These are phyloP conservation scores for Caenorhabditis remanei DNA, from an alignment of 1,140 invertebrate species.

Conservation along the genomic window DNA sequence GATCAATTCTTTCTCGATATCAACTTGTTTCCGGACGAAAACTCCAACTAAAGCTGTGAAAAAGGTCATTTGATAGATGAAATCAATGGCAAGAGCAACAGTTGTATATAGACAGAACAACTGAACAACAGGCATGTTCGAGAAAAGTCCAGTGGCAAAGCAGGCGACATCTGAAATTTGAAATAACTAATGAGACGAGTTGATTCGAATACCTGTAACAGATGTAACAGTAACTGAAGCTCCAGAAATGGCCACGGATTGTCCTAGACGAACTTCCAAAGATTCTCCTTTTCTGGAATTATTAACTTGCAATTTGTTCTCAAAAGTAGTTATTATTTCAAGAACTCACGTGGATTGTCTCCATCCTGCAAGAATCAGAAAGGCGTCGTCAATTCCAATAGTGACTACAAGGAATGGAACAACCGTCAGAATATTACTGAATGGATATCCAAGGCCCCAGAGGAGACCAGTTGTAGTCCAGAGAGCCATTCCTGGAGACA, in stretches of 20 bases:
- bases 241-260: slow-evolving; percentile 74
- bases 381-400: slow-evolving; percentile 75
- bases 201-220: background rate
- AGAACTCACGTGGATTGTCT: slow-evolving; percentile 73
- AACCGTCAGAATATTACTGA: slow-evolving; percentile 75
- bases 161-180: slow-evolving; percentile 73
- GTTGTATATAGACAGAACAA: slow-evolving; percentile 75
- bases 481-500: slow-evolving; percentile 75
- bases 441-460: slow-evolving; percentile 72
- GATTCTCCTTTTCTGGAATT: slow-evolving; percentile 65
- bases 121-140: slow-evolving; percentile 74
- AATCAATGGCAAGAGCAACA: slow-evolving; percentile 73
- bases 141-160: slow-evolving; percentile 75
- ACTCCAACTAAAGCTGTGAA: slow-evolving; percentile 71
- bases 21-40: slow-evolving; percentile 70
- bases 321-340: no score
- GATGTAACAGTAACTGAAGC: slow-evolving; percentile 75
- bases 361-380: slow-evolving; percentile 75
- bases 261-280: slow-evolving; percentile 69
- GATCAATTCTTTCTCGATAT: slow-evolving; percentile 54
- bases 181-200: background rate
- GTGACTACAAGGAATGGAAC: slow-evolving; percentile 75
- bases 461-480: slow-evolving; percentile 72
- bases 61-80: slow-evolving; percentile 75
- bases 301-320: no score